Evolutionary conservation across 1,140 invertebrate genomes (phyloP), one percentile per base, ranked within the genome.

Genomic region (Chlorops oryzae): DNA sequence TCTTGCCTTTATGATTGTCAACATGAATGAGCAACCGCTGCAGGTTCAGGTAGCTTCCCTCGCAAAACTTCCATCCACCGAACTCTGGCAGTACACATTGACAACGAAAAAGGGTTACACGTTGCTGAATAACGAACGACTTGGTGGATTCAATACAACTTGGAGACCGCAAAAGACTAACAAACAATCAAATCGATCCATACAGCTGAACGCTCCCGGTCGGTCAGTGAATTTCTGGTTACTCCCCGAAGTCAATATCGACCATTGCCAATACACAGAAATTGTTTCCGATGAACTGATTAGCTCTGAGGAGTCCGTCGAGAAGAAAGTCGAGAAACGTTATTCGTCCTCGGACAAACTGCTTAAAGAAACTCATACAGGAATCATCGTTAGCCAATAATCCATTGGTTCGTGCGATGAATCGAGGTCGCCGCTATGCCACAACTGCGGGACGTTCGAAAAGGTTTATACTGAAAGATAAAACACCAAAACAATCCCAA

Each of bases 181-280:
- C 5, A 65, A 61, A 34, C 56, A 59, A 34, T 44, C 55, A 0
- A 44, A 37, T 5, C 63, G 59, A 23, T 32, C 57, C 0, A 39
- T 70, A 3, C 63, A 65, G 34, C 47, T 71, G 5, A 50, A 63
- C 15, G 57, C 65, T 5, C 68, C 68, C 10, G 64, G 59, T 20
- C 58, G 62, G 56, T 61, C 68, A 1, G 62, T 71, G n/a, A 57
- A 59, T 2, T 71, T 71, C 44, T 71, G 68, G 68, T 62, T 67
- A 2, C 43, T 71, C 9, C 65, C 68, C 3, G 51, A 45, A 17
- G 68, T 59, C 20, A 65, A 67, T 28, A 13, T 71, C 24, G 63
- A 67, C 24, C 63, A 70, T 34, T 71, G 68, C 21, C 66, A 69
- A 39, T 70, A 57, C 17, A 62, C 66, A 2, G 67, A 65, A 35